Percentiles rank a stretch among this genome's conserved stretches.
Evolutionary conservation across 2,888 invertebrate genomes (phyloP).

Genomic region (Chymomyza caudatula): DNA sequence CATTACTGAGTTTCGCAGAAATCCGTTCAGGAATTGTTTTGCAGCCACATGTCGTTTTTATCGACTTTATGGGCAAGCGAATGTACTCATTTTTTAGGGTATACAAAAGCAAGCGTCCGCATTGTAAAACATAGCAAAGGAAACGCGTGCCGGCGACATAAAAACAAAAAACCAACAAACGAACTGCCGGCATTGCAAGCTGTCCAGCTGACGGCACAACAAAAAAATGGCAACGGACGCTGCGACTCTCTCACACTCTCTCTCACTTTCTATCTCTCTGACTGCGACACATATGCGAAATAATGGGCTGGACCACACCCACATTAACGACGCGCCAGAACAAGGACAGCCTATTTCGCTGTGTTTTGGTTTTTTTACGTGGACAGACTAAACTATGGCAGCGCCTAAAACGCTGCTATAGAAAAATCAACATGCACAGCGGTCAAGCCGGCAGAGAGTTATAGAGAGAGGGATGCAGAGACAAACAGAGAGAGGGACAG

Average conservation of each 20-base stretch:
- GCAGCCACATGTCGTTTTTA: no score
- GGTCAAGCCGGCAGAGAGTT: neutral
- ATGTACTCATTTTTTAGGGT: neutral
- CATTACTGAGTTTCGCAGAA: no score
- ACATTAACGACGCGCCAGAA: neutral
- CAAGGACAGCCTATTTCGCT: neutral
- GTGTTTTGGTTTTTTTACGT: neutral
- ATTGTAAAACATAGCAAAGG: neutral
- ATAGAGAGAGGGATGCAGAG: neutral
- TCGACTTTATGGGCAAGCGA: neutral
- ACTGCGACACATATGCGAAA: neutral
- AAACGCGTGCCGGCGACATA: neutral
- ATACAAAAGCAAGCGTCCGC: neutral
- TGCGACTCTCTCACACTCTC: neutral
- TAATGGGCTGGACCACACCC: neutral
- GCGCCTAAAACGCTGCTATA: conserved; percentile 58
- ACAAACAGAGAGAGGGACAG: neutral
- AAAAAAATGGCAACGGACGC: neutral
- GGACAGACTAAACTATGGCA: conserved; percentile 1
- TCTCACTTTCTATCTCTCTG: neutral
- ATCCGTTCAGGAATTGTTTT: no score
- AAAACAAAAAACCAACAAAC: neutral
- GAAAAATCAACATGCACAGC: conserved; percentile 33
- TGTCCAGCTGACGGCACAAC: neutral
- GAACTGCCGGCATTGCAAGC: neutral